Evolutionary conservation across 1,140 invertebrate species (phyloP).

Genomic region (Oryctes rhinoceros): DNA sequence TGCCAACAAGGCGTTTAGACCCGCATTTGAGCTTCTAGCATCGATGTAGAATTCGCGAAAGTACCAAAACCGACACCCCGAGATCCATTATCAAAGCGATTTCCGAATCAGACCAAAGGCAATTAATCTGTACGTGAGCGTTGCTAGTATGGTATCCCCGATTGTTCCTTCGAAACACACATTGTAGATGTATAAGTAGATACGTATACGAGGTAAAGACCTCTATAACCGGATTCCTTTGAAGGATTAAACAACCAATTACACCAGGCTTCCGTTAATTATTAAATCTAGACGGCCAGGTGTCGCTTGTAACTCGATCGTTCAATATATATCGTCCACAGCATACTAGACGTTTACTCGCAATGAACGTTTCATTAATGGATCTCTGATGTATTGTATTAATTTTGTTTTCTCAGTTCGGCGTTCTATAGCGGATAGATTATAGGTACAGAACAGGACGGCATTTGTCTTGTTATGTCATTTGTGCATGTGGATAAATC

Average conservation of each 20-base stretch:
- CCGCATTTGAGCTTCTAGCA: background rate
- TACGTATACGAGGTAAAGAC: background rate
- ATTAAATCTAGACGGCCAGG: slow-evolving; percentile 26
- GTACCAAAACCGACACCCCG: background rate
- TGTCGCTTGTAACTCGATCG: slow-evolving; percentile 20
- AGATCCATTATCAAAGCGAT: background rate
- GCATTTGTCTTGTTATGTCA: too few relatives aligned
- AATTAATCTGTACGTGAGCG: slow-evolving; percentile 14
- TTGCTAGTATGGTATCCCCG: background rate
- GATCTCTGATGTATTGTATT: background rate
- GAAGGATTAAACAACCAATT: slow-evolving; percentile 31
- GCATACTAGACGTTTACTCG: background rate
- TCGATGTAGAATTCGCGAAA: background rate
- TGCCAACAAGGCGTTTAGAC: background rate
- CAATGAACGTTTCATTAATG: background rate
- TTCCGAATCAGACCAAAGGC: slow-evolving; percentile 1
- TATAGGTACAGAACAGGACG: too few relatives aligned
- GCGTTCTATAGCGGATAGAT: too few relatives aligned
- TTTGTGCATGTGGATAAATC: too few relatives aligned
- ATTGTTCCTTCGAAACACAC: background rate
- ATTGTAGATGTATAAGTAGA: background rate
- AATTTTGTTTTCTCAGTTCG: background rate
- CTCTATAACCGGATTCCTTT: slow-evolving; percentile 33
- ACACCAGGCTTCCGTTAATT: slow-evolving; percentile 14
- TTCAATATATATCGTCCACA: background rate